These are phyloP conservation scores for Triops cancriformis DNA, from an alignment of 1,140 invertebrate genomes.

Conservation along the genomic window DNA sequence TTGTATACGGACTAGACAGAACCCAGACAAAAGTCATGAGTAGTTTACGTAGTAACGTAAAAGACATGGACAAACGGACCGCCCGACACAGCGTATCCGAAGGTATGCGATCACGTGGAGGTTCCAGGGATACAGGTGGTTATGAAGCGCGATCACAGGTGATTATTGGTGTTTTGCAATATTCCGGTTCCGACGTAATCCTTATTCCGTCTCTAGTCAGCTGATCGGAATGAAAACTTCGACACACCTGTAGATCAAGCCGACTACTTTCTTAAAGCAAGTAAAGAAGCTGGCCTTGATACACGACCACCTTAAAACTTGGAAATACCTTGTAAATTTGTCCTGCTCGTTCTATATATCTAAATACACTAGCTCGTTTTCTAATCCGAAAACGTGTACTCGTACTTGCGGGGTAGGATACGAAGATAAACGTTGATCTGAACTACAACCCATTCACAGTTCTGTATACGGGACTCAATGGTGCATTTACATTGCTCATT, in stretches of 20 bases:
- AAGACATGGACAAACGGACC: not conserved
- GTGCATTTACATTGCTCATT: not conserved
- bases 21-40: not conserved
- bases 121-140: not conserved
- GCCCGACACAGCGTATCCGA: not conserved
- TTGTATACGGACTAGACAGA: not conserved
- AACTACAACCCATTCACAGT: not conserved
- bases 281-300: not conserved
- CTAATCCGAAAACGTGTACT: not conserved
- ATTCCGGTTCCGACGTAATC: not conserved
- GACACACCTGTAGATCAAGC: not conserved
- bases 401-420: not conserved
- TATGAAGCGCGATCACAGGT: not conserved
- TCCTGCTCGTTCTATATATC: not conserved
- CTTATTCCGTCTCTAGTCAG: not conserved
- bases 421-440: not conserved
- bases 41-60: not conserved
- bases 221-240: slow-evolving; percentile 2
- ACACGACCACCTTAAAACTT: not conserved
- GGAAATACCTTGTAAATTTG: not conserved
- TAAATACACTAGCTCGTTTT: not conserved
- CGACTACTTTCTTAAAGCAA: not conserved
- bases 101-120: not conserved
- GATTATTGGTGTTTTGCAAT: not conserved
- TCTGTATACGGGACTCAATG: not conserved